Percentiles rank a stretch among this genome's conserved stretches.
phyloP scores from a whole-genome alignment of 1,140 invertebrate genomes.

The Maconellicoccus hirsutus region DNA sequence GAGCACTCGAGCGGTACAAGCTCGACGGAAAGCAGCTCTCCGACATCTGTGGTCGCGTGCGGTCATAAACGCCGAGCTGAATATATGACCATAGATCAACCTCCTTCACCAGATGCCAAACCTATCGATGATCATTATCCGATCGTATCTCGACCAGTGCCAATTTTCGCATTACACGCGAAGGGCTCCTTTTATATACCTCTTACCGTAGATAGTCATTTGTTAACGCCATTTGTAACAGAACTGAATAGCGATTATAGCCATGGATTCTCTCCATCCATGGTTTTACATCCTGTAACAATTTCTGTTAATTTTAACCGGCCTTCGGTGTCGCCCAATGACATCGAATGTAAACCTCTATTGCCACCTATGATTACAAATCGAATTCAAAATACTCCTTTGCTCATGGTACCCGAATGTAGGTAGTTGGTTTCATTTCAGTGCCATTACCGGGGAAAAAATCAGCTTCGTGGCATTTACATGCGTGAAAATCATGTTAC shows the following conservation, averaged over 20 bases:
- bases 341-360: not conserved
- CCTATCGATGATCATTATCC: not conserved
- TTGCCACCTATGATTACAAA: not conserved
- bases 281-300: slow-evolving; percentile 75
- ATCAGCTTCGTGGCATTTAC: not conserved
- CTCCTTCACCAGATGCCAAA: not conserved
- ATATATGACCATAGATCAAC: not conserved
- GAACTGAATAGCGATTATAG: slow-evolving; percentile 23
- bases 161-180: slow-evolving; percentile 70
- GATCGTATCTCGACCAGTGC: slow-evolving; percentile 37
- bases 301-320: slow-evolving; percentile 70
- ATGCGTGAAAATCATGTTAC: no score
- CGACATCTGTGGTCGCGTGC: not conserved
- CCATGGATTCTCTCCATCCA: slow-evolving; percentile 35
- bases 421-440: no score
- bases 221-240: slow-evolving; percentile 55
- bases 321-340: not conserved
- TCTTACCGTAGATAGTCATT: slow-evolving; percentile 66
- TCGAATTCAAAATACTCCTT: not conserved
- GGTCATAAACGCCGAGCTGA: not conserved
- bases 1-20: slow-evolving; percentile 18
- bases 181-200: slow-evolving; percentile 85
- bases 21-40: not conserved
- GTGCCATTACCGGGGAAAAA: no score
- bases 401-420: not conserved